Base-by-base conservation (phyloP, 30 jellyfish, hydroid and myxozoan species). In the Hydra vulgaris region DNA sequence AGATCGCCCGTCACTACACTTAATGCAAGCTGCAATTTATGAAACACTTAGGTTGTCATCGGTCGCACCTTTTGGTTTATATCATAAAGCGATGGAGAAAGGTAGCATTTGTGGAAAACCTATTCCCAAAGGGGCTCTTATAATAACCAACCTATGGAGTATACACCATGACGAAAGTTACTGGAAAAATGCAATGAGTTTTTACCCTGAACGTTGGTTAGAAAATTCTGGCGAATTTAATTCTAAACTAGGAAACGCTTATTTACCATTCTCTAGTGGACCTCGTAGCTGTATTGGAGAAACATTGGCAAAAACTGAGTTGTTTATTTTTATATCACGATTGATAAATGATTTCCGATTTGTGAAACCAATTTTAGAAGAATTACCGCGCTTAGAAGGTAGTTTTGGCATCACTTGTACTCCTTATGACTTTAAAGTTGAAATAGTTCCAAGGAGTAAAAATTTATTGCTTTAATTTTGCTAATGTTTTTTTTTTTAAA, bases 251-350 rank as follows among this genome's bases (percentile, higher is more conserved):
- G 82, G 78, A 53, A 73, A 19, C 18, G 81, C 91, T 52, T 89
- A 61, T 72, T 24, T 89, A 79, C 96, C 96, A 1, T 89, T 89
- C 74, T 89, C 96, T 17, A 87, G 95, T 22, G 96, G 96, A 25
- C 79, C 88, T 27, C 77, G 96, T 26, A 88, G 81, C 8, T 89
- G 96, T 82, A 85, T 89, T 17, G 96, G 96, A 20, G 95, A 84
- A 26, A 23, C 79, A 8, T 75, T 89, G 8, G 96, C 96, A 27
- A 74, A 80, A 54, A 74, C 85, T 20, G 88, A 89, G 85, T 21
- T 89, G 25, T 80, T 72, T 73, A 26, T 84, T n/a, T 83, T 89
- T 85, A 61, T 80, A 73, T 54, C 96, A 1, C 83, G 90, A 0
- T 21, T 89, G 23, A 27, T 89, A 17, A 75, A 53, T 5, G 71